Base-by-base conservation (phyloP, 2,888 invertebrate species). In the Acrocyrtus sp. region DNA sequence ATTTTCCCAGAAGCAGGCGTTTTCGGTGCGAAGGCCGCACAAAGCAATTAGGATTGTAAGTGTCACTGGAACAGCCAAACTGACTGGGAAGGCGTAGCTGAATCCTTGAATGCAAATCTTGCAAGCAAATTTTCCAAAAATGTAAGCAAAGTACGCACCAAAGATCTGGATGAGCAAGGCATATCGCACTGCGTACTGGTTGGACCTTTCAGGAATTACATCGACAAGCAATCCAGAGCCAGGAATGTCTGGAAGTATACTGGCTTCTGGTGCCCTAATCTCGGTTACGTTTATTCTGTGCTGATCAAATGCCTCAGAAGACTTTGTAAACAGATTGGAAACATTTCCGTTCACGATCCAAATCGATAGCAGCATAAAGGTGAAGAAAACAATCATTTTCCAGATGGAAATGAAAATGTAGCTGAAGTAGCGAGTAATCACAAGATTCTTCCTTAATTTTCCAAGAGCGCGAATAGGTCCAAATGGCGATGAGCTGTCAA, bases 101-200 rank as follows among this genome's bases (percentile, higher is more conserved):
- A 97, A 95, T 22, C 96, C 93, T 87, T 98, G 98, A 80, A 98
- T 97, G 82, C 96, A 90, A 82, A 97, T 96, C 86, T 96, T 96
- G 86, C 97, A 96, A 2, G 96, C 95, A 81, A 96, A 96, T 86
- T 97, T 97, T 86, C 88, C 95, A 82, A 95, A 94, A 80, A 96
- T 92, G 83, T 96, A 97, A 82, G 94, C 94, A 57, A 95, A 86
- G 82, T 95, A 94, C 3, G 95, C 91, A 1, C 93, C 90, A 62
- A 91, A 86, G 54, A 95, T 88, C 85, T 96, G 95, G 43, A 96
- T 88, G 8, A 94, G 84, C 56, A 81, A 53, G 10, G 76, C 53
- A 34, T 73, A 69, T 27, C 65, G 77, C 10, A 81, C 74, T 15
- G 75, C 73, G 48, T 67, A 69, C 21, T 74, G 58, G n/a, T 72